phyloP scores from a whole-genome alignment of 2,888 invertebrate genomes.

The Blera fallax region DNA sequence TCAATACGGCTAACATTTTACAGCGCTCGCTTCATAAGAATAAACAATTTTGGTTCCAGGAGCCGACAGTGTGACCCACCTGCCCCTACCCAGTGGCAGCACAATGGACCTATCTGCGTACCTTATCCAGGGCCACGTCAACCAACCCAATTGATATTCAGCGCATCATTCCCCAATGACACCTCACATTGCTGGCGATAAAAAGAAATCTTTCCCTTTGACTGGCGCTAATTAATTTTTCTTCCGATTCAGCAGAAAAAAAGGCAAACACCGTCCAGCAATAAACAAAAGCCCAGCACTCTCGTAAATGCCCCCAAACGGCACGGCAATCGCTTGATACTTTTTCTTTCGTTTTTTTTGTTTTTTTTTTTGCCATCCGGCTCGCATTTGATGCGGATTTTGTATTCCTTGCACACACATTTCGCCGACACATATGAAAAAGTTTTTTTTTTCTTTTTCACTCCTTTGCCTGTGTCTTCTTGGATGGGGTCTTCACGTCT shows the following conservation, averaged over 20 bases:
- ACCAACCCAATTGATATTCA: conserved; percentile 35
- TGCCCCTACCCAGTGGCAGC: too few relatives aligned
- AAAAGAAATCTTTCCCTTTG: conserved; percentile 8
- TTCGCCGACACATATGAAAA: conserved; percentile 63
- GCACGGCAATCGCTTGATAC: conserved; percentile 14
- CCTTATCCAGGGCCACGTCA: too few relatives aligned
- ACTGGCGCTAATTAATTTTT: conserved; percentile 55
- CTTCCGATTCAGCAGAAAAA: conserved; percentile 41
- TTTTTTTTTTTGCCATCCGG: neutral
- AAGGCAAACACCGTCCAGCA: conserved; percentile 29
- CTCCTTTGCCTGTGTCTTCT: neutral
- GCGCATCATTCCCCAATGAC: conserved; percentile 6
- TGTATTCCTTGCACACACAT: conserved; percentile 57
- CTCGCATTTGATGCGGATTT: conserved; percentile 47
- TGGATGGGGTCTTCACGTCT: neutral
- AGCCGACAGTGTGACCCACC: too few relatives aligned
- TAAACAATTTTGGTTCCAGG: too few relatives aligned
- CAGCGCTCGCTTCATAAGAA: too few relatives aligned
- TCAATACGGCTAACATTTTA: too few relatives aligned
- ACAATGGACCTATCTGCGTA: too few relatives aligned
- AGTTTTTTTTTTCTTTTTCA: neutral
- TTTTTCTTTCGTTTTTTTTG: too few relatives aligned
- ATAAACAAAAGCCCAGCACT: conserved; percentile 56
- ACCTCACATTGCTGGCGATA: neutral
- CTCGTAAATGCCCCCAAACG: conserved; percentile 42